These are phyloP conservation scores for Phyllotreta striolata DNA, from an alignment of 2,888 invertebrate genomes.

Conservation along the genomic window DNA sequence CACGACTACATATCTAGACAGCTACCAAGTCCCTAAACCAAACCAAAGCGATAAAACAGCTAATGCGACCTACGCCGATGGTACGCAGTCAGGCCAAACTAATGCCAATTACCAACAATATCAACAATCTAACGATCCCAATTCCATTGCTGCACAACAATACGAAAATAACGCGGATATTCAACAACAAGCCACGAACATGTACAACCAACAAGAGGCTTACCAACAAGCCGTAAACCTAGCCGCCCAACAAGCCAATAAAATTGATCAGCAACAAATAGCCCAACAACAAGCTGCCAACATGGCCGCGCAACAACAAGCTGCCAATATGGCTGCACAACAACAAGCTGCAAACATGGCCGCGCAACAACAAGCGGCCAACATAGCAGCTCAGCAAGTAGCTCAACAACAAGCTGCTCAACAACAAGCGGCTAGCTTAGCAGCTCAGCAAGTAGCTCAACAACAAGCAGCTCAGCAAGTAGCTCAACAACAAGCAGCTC, in stretches of 20 bases:
- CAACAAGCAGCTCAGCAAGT: constrained; percentile 1
- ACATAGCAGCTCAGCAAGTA: background rate
- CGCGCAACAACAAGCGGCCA: background rate
- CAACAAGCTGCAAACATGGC: constrained; percentile 9
- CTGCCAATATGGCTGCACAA: constrained; percentile 12
- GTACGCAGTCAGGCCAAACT: background rate
- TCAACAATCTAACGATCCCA: constrained; percentile 2
- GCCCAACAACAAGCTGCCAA: constrained; percentile 20
- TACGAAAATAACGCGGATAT: background rate
- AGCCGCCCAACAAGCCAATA: constrained; percentile 1
- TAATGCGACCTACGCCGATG: background rate
- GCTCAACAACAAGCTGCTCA: background rate
- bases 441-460: background rate
- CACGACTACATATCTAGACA: constrained; percentile 3
- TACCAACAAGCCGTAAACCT: background rate
- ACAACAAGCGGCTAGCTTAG: too few relatives aligned
- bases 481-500: background rate
- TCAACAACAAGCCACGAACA: background rate
- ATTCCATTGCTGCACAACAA: background rate
- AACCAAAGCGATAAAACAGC: background rate
- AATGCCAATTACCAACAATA: constrained; percentile 1
- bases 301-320: constrained; percentile 20
- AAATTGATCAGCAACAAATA: constrained; percentile 16
- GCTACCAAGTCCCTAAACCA: background rate
- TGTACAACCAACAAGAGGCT: too few relatives aligned